phyloP scores from a whole-genome alignment of 2,113 vertebrate genomes.

The Aspiorhynchus laticeps region DNA sequence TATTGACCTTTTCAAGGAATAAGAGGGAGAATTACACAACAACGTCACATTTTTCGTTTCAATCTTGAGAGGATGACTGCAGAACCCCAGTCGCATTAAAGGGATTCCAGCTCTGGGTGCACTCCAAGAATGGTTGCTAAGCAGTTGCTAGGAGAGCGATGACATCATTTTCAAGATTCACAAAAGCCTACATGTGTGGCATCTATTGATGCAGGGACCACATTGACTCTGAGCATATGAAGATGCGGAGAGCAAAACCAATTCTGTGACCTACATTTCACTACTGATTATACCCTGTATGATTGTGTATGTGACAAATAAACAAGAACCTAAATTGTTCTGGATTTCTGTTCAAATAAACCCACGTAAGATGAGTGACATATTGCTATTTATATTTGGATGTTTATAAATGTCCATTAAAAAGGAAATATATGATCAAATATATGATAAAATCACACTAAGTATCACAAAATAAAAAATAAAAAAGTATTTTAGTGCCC shows the following conservation, averaged over 20 bases:
- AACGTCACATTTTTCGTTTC: neutral
- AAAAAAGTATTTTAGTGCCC: neutral
- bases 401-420: neutral
- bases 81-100: conserved; percentile 23
- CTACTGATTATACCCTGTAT: too few relatives aligned
- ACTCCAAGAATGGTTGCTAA: conserved; percentile 35
- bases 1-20: neutral
- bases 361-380: neutral
- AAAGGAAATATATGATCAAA: neutral
- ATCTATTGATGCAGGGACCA: conserved; percentile 6
- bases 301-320: too few relatives aligned
- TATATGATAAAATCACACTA: too few relatives aligned
- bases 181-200: conserved; percentile 8
- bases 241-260: neutral
- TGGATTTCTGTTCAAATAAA: neutral
- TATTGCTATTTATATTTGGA: neutral
- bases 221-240: neutral
- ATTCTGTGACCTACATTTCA: neutral
- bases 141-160: conserved; percentile 22
- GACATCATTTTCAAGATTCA: conserved; percentile 33
- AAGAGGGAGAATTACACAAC: conserved; percentile 11
- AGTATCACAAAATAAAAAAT: too few relatives aligned
- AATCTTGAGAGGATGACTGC: conserved; percentile 7
- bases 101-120: conserved; percentile 32
- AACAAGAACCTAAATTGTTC: neutral